Evolutionary conservation across 2,888 invertebrate genomes (phyloP).

Genomic region (Pediacus dermestoides): DNA sequence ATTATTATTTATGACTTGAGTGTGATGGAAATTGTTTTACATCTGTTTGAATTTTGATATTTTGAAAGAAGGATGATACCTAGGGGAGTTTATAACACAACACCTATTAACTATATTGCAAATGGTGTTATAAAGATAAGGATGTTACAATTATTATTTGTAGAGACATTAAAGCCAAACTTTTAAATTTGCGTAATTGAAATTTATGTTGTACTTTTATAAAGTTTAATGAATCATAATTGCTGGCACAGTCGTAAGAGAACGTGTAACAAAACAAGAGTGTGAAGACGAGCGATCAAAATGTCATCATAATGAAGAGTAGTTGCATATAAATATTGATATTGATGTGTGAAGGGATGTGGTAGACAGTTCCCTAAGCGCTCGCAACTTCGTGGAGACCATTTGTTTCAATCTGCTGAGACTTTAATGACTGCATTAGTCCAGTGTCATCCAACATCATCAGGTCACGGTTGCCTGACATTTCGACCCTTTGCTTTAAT

Average conservation of each 20-base stretch:
- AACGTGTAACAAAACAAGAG: constrained; percentile 20
- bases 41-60: no score
- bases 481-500: constrained; percentile 29
- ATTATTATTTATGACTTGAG: constrained; percentile 12
- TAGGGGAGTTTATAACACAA: constrained; percentile 5
- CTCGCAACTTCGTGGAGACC: constrained; percentile 41
- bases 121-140: constrained; percentile 1
- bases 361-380: constrained; percentile 49
- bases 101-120: constrained; percentile 2
- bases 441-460: constrained; percentile 36
- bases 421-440: constrained; percentile 43
- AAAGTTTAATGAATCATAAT: constrained; percentile 40
- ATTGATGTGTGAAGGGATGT: constrained; percentile 54
- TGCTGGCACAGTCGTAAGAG: constrained; percentile 25
- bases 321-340: constrained; percentile 49
- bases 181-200: constrained; percentile 32
- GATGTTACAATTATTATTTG: constrained; percentile 7
- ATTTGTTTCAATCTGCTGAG: constrained; percentile 55
- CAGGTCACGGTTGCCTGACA: constrained; percentile 32
- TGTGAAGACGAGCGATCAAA: constrained; percentile 38
- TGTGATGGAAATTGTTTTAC: no score
- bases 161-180: constrained; percentile 8
- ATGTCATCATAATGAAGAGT: constrained; percentile 49
- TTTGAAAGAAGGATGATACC: no score
- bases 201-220: constrained; percentile 35